phyloP scores from a whole-genome alignment of 2,888 invertebrate genomes.

The Helobdella robusta region DNA sequence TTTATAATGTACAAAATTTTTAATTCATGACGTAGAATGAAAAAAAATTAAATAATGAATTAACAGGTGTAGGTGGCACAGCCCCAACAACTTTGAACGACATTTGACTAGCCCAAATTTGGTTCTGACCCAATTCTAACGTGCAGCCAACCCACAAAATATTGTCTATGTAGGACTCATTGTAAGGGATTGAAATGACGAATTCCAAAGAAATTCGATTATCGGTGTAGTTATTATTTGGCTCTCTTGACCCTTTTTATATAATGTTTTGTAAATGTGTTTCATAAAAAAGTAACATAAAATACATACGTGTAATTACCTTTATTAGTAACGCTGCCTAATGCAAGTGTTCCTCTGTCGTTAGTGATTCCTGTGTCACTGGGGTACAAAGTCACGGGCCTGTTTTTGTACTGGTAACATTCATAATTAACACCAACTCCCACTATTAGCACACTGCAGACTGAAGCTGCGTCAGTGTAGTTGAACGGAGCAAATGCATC shows the following conservation, averaged over 20 bases:
- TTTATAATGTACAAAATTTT: too few species aligned
- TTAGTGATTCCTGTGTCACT: constrained; percentile 37
- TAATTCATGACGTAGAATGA: background rate
- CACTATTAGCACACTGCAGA: constrained; percentile 30
- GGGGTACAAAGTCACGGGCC: constrained; percentile 19
- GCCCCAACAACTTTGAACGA: constrained; percentile 8
- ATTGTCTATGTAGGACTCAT: constrained; percentile 32
- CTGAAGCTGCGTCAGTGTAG: constrained; percentile 39
- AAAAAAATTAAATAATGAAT: background rate
- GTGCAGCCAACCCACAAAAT: constrained; percentile 38
- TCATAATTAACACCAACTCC: constrained; percentile 36
- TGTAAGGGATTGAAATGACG: constrained; percentile 36
- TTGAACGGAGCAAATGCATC: constrained; percentile 42
- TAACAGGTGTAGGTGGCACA: constrained; percentile 4
- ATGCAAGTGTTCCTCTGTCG: constrained; percentile 34
- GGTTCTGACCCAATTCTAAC: constrained; percentile 38
- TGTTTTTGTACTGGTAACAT: constrained; percentile 37
- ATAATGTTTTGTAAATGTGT: background rate
- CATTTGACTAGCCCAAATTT: constrained; percentile 39
- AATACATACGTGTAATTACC: constrained; percentile 35
- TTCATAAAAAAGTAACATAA: background rate
- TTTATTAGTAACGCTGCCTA: constrained; percentile 38
- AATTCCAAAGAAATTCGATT: constrained; percentile 38
- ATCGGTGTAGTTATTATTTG: constrained; percentile 25
- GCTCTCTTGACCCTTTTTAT: constrained; percentile 36